Evolutionary conservation across 2,113 vertebrate species (phyloP).

Genomic region (Trachemys scripta): DNA sequence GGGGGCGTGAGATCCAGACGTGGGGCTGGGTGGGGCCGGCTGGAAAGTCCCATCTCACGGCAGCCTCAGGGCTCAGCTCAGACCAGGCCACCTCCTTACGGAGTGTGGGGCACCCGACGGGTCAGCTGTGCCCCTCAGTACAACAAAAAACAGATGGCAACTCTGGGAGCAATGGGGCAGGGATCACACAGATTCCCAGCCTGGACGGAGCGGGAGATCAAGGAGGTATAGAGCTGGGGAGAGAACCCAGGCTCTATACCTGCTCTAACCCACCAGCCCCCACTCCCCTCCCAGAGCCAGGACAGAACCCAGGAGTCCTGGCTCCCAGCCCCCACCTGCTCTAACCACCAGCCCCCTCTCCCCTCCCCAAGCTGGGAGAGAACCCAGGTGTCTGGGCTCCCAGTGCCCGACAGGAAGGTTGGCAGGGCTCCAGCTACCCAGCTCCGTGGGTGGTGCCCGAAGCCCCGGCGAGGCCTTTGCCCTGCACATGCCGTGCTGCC

Average conservation of each 20-base stretch:
- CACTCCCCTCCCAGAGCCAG: too few relatives aligned
- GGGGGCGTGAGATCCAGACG: neutral
- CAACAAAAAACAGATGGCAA: neutral
- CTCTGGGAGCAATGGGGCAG: neutral
- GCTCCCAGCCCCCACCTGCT: too few relatives aligned
- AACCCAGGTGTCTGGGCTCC: neutral
- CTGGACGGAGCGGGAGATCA: neutral
- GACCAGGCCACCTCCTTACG: fast-evolving
- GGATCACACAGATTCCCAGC: neutral
- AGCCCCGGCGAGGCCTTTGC: neutral
- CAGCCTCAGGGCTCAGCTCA: neutral
- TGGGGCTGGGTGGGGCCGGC: neutral
- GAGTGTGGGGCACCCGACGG: neutral
- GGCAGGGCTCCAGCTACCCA: too few relatives aligned
- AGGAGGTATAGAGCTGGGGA: neutral
- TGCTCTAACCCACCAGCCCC: too few relatives aligned
- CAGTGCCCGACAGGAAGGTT: neutral
- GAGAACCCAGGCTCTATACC: too few relatives aligned
- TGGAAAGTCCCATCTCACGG: neutral
- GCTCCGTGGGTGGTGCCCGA: fast-evolving
- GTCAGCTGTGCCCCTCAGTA: too few relatives aligned
- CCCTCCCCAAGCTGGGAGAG: too few relatives aligned
- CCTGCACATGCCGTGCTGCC: neutral
- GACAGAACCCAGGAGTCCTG: too few relatives aligned
- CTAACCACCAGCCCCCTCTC: too few relatives aligned